phyloP scores from a whole-genome alignment of 1,140 invertebrate genomes.

The Drosophila mauritiana region DNA sequence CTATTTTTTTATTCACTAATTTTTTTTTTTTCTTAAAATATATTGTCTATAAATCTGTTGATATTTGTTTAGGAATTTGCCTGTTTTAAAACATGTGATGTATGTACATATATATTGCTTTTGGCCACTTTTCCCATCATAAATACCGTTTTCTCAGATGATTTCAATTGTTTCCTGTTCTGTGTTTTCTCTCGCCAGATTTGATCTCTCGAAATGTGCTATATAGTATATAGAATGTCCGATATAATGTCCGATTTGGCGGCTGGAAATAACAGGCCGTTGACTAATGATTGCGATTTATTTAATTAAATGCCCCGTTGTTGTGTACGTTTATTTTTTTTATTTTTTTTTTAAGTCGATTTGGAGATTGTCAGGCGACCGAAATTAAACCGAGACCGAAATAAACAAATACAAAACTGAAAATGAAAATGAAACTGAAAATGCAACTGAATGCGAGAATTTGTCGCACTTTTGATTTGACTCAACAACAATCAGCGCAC shows the following conservation, averaged over 20 bases:
- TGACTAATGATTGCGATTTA: conserved; percentile 17
- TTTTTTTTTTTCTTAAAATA: background rate
- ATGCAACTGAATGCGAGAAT: conserved; percentile 3
- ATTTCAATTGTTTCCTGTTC: conserved; percentile 27
- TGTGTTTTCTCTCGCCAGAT: background rate
- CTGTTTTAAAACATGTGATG: too few species aligned
- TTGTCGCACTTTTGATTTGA: conserved; percentile 36
- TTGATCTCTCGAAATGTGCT: conserved; percentile 1
- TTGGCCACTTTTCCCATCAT: conserved; percentile 7
- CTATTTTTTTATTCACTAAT: too few species aligned
- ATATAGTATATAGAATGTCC: background rate
- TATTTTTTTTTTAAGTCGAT: conserved; percentile 7
- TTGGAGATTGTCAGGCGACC: conserved; percentile 18
- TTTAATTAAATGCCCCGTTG: conserved; percentile 17
- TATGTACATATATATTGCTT: background rate
- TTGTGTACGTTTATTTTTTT: conserved; percentile 3
- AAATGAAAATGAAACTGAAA: too few species aligned
- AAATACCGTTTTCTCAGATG: conserved; percentile 15
- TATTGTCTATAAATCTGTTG: background rate
- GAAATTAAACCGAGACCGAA: conserved; percentile 27
- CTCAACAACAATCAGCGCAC: conserved; percentile 43
- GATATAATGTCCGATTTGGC: background rate
- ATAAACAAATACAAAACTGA: conserved; percentile 12
- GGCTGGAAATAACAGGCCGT: background rate
- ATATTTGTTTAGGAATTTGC: background rate